Base-by-base conservation (phyloP, 2,113 vertebrate genomes). In the Oxyura jamaicensis region DNA sequence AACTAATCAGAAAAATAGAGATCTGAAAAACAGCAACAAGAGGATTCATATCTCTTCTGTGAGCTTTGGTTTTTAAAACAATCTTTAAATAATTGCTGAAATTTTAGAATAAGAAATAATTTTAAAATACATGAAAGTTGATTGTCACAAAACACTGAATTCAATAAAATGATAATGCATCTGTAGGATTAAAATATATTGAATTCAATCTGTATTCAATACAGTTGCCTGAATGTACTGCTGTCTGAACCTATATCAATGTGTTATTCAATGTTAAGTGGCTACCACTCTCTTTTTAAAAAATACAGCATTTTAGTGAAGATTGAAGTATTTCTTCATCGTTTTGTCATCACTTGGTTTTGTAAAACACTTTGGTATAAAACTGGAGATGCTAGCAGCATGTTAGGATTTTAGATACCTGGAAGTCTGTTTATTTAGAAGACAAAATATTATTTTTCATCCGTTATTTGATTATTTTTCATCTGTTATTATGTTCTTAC, bases 401-500 rank as follows among this genome's bases (percentile, higher is more conserved):
- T 58, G 5, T 53, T 19, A 78, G 26, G 15, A 52, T 52, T 39
- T 82, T 78, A 65, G 42, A 31, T 84, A 10, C 62, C 8, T 41
- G 13, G 16, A 48, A 48, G 16, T 41, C 71, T 25, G 21, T 82
- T 73, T 76, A 26, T 31, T 81, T 36, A 71, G 18, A 26, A 41
- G 29, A 20, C 18, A 41, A 41, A 28, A 39, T 77, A n/a, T 92
- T 74, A 41, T 90, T 86, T 95, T 74, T 2, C 42, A 33, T 77
- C 80, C 95, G 18, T 77, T 53, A 26, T 16, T 20, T 20, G 41
- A n/a, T 92, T 74, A 41, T 90, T 86, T 95, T 74, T 2, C 42
- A 33, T 77, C 80, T 95, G 19, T 77, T 53, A 26, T 18, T 96
- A 78, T 48, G 84, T 74, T 96, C 83, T 95, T 95, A 48, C 88